Evolutionary conservation across 2,888 invertebrate genomes (phyloP).

Genomic region (Hipparchia semele): DNA sequence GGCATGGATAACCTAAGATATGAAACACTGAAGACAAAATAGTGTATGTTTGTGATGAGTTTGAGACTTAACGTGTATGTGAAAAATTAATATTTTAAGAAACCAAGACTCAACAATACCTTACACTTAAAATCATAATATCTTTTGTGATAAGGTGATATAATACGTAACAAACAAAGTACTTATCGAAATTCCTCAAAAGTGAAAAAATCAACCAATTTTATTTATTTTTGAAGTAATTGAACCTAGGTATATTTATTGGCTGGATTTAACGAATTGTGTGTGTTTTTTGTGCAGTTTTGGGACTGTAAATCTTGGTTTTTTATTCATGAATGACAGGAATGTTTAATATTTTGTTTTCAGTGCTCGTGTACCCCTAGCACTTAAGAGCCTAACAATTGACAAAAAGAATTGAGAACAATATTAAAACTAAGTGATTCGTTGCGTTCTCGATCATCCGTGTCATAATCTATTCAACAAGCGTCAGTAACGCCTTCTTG

Average conservation of each 20-base stretch:
- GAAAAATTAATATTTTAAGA: not conserved
- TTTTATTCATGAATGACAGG: slow-evolving; percentile 15
- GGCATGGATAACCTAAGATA: slow-evolving; percentile 51
- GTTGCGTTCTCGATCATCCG: slow-evolving; percentile 53
- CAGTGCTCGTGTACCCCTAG: slow-evolving; percentile 37
- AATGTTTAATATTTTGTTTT: slow-evolving; percentile 27
- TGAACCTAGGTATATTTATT: too few relatives aligned
- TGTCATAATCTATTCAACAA: slow-evolving; percentile 85
- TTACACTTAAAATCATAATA: not conserved
- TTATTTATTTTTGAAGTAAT: too few relatives aligned
- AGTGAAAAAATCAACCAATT: too few relatives aligned
- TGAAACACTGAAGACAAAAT: slow-evolving; percentile 49
- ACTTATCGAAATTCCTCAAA: too few relatives aligned
- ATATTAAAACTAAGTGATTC: slow-evolving; percentile 57
- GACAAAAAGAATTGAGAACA: slow-evolving; percentile 68
- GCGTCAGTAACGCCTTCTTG: slow-evolving; percentile 93
- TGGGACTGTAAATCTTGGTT: slow-evolving; percentile 1
- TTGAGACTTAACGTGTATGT: slow-evolving; percentile 16
- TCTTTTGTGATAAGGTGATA: too few relatives aligned
- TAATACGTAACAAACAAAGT: too few relatives aligned
- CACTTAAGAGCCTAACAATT: slow-evolving; percentile 68
- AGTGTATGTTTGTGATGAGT: slow-evolving; percentile 28
- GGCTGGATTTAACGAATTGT: not conserved
- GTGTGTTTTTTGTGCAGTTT: slow-evolving; percentile 1
- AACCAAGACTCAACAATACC: slow-evolving; percentile 5